phyloP scores from a whole-genome alignment of 2,113 vertebrate species.

The Ranitomeya imitator region DNA sequence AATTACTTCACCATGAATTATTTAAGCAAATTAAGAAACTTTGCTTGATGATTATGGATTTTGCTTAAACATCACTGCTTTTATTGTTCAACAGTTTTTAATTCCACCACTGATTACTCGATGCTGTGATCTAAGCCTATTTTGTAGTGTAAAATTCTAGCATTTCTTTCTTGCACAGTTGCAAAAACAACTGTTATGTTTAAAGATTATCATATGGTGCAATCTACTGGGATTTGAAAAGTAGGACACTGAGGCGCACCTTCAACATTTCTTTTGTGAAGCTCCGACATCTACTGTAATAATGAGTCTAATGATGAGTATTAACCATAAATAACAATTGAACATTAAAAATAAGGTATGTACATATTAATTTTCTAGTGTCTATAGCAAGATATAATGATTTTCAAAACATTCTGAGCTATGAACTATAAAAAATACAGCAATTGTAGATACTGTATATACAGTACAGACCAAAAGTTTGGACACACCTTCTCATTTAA shows the following conservation, averaged over 20 bases:
- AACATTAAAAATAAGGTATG: conserved; percentile 2
- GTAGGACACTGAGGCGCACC: conserved; percentile 37
- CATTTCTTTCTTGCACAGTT: conserved; percentile 23
- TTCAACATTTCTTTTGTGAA: conserved; percentile 20
- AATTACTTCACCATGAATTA: neutral
- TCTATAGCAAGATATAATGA: neutral
- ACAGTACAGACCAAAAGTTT: too few species aligned
- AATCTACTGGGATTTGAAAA: conserved; percentile 48
- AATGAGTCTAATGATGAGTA: neutral
- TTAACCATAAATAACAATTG: conserved; percentile 16
- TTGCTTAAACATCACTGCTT: neutral
- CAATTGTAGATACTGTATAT: too few species aligned
- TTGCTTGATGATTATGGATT: neutral
- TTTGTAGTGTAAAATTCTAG: conserved; percentile 32
- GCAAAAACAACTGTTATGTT: conserved; percentile 45
- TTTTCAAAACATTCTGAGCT: neutral
- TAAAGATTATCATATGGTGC: conserved; percentile 53
- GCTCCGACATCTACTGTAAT: conserved; percentile 32
- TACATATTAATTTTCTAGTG: neutral
- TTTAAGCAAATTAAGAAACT: neutral
- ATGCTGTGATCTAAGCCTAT: neutral
- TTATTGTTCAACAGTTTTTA: neutral
- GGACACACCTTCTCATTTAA: too few species aligned
- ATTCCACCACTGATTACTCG: neutral
- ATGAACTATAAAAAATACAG: neutral